phyloP scores from a whole-genome alignment of 2,888 invertebrate species.

The Agonopterix alstromeriana region DNA sequence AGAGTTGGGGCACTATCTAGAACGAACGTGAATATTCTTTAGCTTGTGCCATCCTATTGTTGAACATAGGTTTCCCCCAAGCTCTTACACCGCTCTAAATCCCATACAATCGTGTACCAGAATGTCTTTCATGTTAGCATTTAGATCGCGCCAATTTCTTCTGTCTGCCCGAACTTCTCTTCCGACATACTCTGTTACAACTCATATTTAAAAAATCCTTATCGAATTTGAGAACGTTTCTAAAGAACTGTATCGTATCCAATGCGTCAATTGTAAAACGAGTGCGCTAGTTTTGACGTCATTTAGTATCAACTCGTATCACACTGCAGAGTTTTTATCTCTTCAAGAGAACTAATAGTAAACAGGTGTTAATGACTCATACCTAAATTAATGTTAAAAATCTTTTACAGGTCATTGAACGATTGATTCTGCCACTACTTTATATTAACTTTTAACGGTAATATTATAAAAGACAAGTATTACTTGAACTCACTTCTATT shows the following conservation, averaged over 20 bases:
- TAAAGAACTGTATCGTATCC: background rate
- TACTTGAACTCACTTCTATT: background rate
- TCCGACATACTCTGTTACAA: too few relatives aligned
- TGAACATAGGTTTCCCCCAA: too few relatives aligned
- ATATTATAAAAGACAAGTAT: slow-evolving; percentile 6
- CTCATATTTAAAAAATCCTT: too few relatives aligned
- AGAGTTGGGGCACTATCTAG: too few relatives aligned
- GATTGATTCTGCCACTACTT: slow-evolving; percentile 7
- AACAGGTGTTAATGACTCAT: slow-evolving; percentile 1
- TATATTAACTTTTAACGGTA: slow-evolving; percentile 11
- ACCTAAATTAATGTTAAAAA: slow-evolving; percentile 5
- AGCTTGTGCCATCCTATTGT: too few relatives aligned
- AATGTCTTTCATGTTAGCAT: too few relatives aligned
- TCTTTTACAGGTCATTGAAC: slow-evolving; percentile 16
- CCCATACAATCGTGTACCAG: too few relatives aligned
- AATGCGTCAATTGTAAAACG: background rate
- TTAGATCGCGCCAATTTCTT: too few relatives aligned
- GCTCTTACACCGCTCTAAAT: too few relatives aligned
- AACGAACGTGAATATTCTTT: too few relatives aligned
- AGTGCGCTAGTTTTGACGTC: background rate
- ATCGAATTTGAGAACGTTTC: background rate
- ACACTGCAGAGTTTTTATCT: slow-evolving; percentile 3
- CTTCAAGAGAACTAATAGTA: background rate
- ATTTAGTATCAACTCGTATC: background rate
- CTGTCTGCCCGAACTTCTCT: too few relatives aligned